A percentile compares a stretch with the other conserved stretches of the same genome.
phyloP scores from a whole-genome alignment of 2,888 invertebrate species.

The Drosophila setosimentum region DNA sequence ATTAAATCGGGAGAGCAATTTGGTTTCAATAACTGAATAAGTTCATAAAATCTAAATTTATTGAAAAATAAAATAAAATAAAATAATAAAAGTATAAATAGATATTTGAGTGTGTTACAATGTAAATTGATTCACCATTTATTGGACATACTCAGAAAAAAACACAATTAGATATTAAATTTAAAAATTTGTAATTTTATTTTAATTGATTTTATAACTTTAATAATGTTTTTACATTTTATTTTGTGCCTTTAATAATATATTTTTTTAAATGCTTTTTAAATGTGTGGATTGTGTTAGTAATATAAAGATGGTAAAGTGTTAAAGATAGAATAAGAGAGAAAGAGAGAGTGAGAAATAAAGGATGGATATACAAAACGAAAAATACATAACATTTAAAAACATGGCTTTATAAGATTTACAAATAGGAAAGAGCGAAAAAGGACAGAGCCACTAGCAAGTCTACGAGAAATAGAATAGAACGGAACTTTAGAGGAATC shows the following conservation, averaged over 20 bases:
- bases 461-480: background rate
- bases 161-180: background rate
- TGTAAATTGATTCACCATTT: background rate
- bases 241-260: background rate
- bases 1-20: background rate
- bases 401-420: background rate
- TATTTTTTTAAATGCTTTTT: background rate
- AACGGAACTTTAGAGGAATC: background rate
- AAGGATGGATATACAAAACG: background rate
- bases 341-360: background rate
- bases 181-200: background rate
- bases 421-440: background rate
- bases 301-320: background rate
- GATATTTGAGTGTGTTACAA: too few relatives aligned
- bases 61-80: background rate
- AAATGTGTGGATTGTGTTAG: background rate
- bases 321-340: too few relatives aligned
- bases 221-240: accelerated
- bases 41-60: background rate
- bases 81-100: background rate
- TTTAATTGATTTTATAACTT: background rate
- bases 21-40: too few relatives aligned
- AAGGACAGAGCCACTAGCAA: background rate
- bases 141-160: background rate
- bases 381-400: background rate